These are phyloP conservation scores for Drosophila mimica DNA, from an alignment of 2,888 invertebrate species.

Conservation along the genomic window DNA sequence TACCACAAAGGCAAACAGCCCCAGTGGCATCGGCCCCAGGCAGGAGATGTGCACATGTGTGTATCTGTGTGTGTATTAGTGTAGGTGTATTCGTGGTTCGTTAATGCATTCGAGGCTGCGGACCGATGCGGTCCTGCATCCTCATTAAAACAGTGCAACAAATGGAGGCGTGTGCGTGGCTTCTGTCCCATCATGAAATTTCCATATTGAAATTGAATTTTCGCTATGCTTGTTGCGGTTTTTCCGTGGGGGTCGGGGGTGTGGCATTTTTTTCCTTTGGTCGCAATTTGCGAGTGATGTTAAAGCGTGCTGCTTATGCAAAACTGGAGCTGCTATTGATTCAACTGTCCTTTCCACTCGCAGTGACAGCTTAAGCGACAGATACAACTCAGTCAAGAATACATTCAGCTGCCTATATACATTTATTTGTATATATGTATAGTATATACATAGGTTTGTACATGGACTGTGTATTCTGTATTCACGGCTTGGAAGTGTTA, in stretches of 20 bases:
- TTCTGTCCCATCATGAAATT: slow-evolving; percentile 51
- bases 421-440: not conserved
- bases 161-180: slow-evolving; percentile 32
- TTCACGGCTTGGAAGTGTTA: slow-evolving; percentile 51
- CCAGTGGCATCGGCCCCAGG: slow-evolving; percentile 18
- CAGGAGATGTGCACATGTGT: not conserved
- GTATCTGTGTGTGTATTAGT: not conserved
- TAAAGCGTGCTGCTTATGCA: slow-evolving; percentile 24
- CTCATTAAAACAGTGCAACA: slow-evolving; percentile 45
- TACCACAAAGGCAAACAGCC: slow-evolving; percentile 66
- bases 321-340: slow-evolving; percentile 38
- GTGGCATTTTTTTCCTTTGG: slow-evolving; percentile 13
- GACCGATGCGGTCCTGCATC: slow-evolving; percentile 21
- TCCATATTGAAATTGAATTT: slow-evolving; percentile 83
- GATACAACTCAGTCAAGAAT: slow-evolving; percentile 23
- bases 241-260: slow-evolving; percentile 38
- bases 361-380: slow-evolving; percentile 30
- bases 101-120: slow-evolving; percentile 34
- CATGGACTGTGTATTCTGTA: slow-evolving; percentile 20
- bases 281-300: slow-evolving; percentile 17
- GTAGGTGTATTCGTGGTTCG: slow-evolving; percentile 34
- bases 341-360: slow-evolving; percentile 37
- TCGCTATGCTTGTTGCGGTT: slow-evolving; percentile 69
- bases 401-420: slow-evolving; percentile 13
- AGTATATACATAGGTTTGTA: not conserved